phyloP scores from a whole-genome alignment of 2,113 vertebrate genomes.

The Origma solitaria region DNA sequence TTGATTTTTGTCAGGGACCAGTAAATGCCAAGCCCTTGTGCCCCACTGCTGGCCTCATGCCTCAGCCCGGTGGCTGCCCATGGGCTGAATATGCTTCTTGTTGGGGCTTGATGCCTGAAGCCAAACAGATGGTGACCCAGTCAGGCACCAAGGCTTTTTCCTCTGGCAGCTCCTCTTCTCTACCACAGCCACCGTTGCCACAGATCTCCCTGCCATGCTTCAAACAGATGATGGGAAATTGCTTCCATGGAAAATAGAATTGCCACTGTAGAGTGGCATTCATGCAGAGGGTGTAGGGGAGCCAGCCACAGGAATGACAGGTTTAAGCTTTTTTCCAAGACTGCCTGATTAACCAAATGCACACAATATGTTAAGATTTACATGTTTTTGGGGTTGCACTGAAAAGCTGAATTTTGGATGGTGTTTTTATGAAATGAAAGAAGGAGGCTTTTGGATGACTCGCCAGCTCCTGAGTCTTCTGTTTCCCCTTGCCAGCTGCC shows the following conservation, averaged over 20 bases:
- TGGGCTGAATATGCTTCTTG: accelerated
- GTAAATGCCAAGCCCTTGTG: not conserved
- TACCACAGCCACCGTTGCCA: not conserved
- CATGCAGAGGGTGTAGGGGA: accelerated
- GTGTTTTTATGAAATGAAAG: not conserved
- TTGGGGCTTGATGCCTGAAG: not conserved
- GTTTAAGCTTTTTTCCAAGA: not conserved
- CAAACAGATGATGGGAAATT: accelerated
- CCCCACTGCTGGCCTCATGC: accelerated
- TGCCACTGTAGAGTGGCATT: not conserved
- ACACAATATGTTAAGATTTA: not conserved
- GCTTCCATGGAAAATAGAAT: not conserved
- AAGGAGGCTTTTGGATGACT: not conserved
- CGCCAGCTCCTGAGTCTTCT: not conserved
- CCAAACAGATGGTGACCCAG: accelerated
- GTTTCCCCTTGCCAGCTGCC: accelerated
- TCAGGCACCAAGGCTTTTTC: not conserved
- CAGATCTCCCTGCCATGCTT: accelerated
- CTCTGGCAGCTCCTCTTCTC: accelerated
- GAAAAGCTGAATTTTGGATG: not conserved
- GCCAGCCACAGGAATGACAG: not conserved
- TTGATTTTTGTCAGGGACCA: not conserved
- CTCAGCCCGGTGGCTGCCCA: accelerated
- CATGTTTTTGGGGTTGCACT: not conserved
- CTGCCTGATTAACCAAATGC: not conserved